These are phyloP conservation scores for Boloria euphrosyne DNA, from an alignment of 2,888 invertebrate species.

Conservation along the genomic window DNA sequence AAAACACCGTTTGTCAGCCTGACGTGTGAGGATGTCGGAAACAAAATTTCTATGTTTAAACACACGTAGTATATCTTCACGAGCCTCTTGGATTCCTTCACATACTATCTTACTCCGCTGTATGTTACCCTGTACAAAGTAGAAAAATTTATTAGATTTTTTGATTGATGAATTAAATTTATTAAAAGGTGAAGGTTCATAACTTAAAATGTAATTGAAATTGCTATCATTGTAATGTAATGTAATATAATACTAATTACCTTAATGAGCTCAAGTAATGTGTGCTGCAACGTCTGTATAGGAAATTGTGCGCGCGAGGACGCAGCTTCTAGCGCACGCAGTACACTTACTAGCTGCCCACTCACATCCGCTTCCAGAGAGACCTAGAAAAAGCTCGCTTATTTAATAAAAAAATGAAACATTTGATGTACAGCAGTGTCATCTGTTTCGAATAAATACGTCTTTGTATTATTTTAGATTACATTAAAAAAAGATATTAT, in stretches of 20 bases:
- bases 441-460: no score
- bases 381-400: constrained; percentile 61
- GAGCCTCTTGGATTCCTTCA: constrained; percentile 95
- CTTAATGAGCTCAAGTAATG: constrained; percentile 70
- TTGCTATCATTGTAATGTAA: background rate
- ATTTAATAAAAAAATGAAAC: background rate
- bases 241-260: constrained; percentile 50
- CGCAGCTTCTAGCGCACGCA: constrained; percentile 66
- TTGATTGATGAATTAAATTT: background rate
- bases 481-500: background rate
- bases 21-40: constrained; percentile 93
- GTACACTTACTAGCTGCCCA: constrained; percentile 71
- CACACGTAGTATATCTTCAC: constrained; percentile 92
- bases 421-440: background rate
- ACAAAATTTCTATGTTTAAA: constrained; percentile 95
- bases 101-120: constrained; percentile 96
- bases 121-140: constrained; percentile 90
- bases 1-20: constrained; percentile 95
- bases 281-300: constrained; percentile 67
- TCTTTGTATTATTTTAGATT: no score
- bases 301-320: constrained; percentile 64
- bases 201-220: background rate
- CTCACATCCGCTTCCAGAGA: constrained; percentile 80
- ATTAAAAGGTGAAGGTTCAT: background rate
- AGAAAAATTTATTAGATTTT: background rate